Conservation (phyloP, 2,113 vertebrate species). For the Perca flavescens region DNA sequence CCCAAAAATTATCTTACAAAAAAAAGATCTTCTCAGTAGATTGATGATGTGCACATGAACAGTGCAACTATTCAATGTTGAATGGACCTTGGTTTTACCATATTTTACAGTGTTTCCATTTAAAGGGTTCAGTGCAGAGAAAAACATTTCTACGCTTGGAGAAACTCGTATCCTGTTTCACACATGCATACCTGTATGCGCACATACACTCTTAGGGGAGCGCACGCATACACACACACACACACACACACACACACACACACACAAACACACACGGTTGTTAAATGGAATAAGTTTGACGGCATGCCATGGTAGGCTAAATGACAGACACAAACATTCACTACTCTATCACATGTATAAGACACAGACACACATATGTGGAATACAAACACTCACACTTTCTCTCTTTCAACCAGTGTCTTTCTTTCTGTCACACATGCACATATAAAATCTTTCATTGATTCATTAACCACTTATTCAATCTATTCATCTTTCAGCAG, state of each 20-base stretch:
- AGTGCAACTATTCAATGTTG: slow-evolving; percentile 36
- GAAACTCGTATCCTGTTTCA: slow-evolving; percentile 42
- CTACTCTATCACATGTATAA: slow-evolving; percentile 8
- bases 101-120: slow-evolving; percentile 68
- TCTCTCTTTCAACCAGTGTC: slow-evolving; percentile 1
- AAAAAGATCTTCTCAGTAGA: slow-evolving; percentile 26
- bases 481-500: slow-evolving; percentile 69
- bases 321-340: slow-evolving; percentile 68
- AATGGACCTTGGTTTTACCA: slow-evolving; percentile 60
- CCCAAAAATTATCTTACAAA: too few relatives aligned
- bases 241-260: slow-evolving; percentile 5
- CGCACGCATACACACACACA: background rate
- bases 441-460: slow-evolving; percentile 58
- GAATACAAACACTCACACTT: slow-evolving; percentile 6
- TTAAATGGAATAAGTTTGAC: slow-evolving; percentile 57
- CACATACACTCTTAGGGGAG: slow-evolving; percentile 12
- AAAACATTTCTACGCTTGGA: slow-evolving; percentile 67
- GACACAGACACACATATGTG: background rate
- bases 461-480: slow-evolving; percentile 74
- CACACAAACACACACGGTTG: slow-evolving; percentile 2
- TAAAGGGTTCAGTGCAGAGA: slow-evolving; percentile 68
- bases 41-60: slow-evolving; percentile 61
- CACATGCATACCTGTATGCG: slow-evolving; percentile 28
- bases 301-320: slow-evolving; percentile 40
- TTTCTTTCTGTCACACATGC: slow-evolving; percentile 10